Evolutionary conservation across 1,140 invertebrate species (phyloP).

Genomic region (Calliphora vicina): DNA sequence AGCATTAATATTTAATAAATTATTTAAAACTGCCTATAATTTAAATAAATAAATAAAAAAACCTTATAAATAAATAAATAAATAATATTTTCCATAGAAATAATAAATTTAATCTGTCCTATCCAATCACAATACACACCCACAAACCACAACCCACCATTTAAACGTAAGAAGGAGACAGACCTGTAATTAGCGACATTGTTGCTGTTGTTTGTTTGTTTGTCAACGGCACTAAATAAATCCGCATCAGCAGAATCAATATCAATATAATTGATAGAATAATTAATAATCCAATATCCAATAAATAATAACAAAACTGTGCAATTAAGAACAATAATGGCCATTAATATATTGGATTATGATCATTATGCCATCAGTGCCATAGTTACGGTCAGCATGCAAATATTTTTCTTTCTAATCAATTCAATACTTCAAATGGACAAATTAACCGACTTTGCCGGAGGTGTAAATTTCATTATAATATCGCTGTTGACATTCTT

Average conservation of each 20-base stretch:
- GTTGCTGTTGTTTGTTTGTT: too few species aligned
- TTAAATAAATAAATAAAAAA: background rate
- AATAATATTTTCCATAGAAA: too few species aligned
- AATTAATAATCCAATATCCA: background rate
- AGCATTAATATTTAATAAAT: background rate
- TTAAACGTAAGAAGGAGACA: background rate
- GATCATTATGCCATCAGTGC: constrained; percentile 89
- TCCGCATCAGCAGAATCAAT: too few species aligned
- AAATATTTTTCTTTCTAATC: constrained; percentile 86
- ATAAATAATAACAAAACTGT: background rate
- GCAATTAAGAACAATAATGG: constrained; percentile 65
- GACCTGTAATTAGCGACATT: background rate
- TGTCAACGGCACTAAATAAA: too few species aligned
- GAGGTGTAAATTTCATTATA: constrained; percentile 90
- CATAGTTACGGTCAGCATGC: constrained; percentile 86
- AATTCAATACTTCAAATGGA: constrained; percentile 87
- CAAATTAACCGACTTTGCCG: constrained; percentile 91
- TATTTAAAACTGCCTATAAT: constrained; percentile 11
- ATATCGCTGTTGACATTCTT: constrained; percentile 87
- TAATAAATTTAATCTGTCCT: too few species aligned
- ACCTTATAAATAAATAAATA: too few species aligned
- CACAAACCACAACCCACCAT: too few species aligned
- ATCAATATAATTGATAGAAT: background rate
- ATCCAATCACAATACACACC: too few species aligned
- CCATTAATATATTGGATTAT: constrained; percentile 78